Percentiles rank a stretch among this genome's conserved stretches.
Conservation (phyloP, 2,797 vertebrate genomes). For the Phoebastria nigripes region DNA sequence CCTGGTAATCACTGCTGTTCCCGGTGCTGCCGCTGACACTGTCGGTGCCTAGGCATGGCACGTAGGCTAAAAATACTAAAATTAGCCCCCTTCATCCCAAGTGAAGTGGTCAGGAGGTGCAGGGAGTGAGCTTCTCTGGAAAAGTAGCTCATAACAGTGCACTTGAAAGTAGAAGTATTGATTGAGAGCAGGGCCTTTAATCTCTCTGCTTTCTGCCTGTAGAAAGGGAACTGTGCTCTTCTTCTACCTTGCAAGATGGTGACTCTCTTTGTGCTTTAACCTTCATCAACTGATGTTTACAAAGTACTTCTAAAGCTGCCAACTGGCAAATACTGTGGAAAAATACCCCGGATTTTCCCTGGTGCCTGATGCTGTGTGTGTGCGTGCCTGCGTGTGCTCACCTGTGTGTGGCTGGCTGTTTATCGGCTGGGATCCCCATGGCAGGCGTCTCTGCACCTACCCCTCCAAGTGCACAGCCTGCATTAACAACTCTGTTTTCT, state of each 20-base stretch:
- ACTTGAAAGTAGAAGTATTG: not conserved
- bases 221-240: not conserved
- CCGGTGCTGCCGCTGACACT: fast-evolving
- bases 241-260: not conserved
- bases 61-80: fast-evolving
- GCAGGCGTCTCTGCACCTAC: not conserved
- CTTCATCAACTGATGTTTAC: not conserved
- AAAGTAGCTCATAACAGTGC: not conserved
- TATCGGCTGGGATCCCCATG: fast-evolving
- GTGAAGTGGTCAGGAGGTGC: not conserved
- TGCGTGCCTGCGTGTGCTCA: not conserved
- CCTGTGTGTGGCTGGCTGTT: not conserved
- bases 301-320: not conserved
- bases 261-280: not conserved
- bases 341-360: not conserved
- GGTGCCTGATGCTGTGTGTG: not conserved
- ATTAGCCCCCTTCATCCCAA: not conserved
- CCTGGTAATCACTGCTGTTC: fast-evolving
- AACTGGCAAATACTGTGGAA: not conserved
- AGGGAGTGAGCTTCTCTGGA: not conserved
- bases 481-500: not conserved
- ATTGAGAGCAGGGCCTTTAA: not conserved
- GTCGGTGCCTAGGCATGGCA: no score
- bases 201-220: not conserved
- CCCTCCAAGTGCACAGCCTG: not conserved